Percentiles rank a stretch among this genome's conserved stretches.
Evolutionary conservation across 1,140 invertebrate species (phyloP).

Genomic region (Pinna nobilis): DNA sequence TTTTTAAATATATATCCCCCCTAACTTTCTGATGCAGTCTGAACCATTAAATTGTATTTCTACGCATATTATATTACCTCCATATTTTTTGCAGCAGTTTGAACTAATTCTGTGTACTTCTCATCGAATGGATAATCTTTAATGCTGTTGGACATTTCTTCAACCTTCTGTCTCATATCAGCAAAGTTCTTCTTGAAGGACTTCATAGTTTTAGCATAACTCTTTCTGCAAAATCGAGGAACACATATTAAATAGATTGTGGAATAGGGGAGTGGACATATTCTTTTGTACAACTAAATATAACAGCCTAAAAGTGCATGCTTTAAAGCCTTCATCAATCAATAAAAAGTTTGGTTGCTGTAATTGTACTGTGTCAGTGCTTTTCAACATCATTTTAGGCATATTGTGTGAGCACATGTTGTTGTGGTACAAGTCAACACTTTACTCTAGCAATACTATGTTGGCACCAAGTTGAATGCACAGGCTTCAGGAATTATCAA

Average conservation of each 20-base stretch:
- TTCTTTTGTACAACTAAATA: too few relatives aligned
- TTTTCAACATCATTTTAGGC: too few relatives aligned
- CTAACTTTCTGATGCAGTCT: too few relatives aligned
- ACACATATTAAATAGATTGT: background rate
- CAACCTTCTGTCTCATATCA: conserved; percentile 23
- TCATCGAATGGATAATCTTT: conserved; percentile 41
- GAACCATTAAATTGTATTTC: background rate
- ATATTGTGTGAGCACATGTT: too few relatives aligned
- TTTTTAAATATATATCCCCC: background rate
- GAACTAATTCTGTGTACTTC: conserved; percentile 45
- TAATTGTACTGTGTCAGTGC: too few relatives aligned
- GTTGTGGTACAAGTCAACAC: too few relatives aligned
- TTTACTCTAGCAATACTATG: too few relatives aligned
- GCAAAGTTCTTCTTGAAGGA: background rate
- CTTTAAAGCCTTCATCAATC: too few relatives aligned
- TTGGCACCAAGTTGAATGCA: too few relatives aligned
- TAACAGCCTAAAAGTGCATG: too few relatives aligned
- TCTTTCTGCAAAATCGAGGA: conserved; percentile 11
- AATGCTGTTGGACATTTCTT: conserved; percentile 39
- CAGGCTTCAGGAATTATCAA: too few relatives aligned
- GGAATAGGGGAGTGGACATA: background rate
- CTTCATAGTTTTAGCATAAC: conserved; percentile 12
- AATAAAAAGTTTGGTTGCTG: too few relatives aligned
- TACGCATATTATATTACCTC: conserved; percentile 38
- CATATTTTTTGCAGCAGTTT: conserved; percentile 21